A percentile compares a stretch with the other conserved stretches of the same genome.
Conservation (phyloP, 2,888 invertebrate genomes). For the Ophion ellenae region DNA sequence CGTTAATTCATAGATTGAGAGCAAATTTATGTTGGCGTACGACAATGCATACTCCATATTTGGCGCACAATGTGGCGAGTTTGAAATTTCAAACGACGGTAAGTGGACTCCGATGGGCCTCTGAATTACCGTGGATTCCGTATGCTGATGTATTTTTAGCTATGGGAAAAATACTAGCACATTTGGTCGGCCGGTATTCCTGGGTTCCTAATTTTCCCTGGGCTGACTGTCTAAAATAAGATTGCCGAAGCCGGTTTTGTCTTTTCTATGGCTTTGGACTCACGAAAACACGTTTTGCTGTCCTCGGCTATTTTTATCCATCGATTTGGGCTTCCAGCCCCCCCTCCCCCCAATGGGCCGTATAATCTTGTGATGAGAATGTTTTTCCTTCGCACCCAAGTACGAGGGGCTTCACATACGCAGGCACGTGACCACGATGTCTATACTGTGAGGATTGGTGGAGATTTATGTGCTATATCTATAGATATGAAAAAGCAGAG, state of each 20-base stretch:
- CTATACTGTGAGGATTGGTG: neutral
- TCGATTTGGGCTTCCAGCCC: neutral
- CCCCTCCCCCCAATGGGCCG: neutral
- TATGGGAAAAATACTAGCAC: neutral
- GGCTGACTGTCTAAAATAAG: constrained; percentile 14
- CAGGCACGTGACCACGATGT: constrained; percentile 11
- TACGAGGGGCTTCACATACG: constrained; percentile 20
- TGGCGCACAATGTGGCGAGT: neutral
- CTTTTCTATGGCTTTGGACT: constrained; percentile 66
- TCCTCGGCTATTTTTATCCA: constrained; percentile 30
- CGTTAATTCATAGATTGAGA: constrained; percentile 24
- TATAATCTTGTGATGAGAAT: constrained; percentile 30
- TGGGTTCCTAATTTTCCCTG: neutral
- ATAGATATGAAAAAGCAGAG: neutral
- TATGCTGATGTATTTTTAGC: neutral
- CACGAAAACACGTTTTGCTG: neutral
- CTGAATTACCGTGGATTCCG: neutral
- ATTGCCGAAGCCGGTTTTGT: constrained; percentile 44
- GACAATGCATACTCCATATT: neutral
- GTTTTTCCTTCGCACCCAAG: constrained; percentile 3
- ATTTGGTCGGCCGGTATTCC: constrained; percentile 1
- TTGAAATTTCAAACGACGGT: too few species aligned
- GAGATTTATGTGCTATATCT: constrained; percentile 15
- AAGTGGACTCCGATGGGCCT: too few species aligned
- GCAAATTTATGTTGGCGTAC: constrained; percentile 14